A percentile compares a stretch with the other conserved stretches of the same genome.
phyloP scores from a whole-genome alignment of 1,140 invertebrate species.

The Teleopsis dalmanni region DNA sequence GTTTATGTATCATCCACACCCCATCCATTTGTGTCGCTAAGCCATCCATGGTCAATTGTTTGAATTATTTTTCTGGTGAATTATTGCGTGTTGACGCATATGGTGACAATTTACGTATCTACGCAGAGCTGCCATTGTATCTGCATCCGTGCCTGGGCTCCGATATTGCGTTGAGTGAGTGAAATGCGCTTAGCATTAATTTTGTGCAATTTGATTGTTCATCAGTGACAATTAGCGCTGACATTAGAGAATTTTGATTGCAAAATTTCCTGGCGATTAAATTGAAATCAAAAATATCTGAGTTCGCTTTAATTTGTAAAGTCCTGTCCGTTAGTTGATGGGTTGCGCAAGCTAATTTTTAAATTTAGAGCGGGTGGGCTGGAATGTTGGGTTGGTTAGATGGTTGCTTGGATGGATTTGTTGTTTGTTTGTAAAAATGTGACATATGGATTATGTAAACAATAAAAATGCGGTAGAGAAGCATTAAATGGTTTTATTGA shows the following conservation, averaged over 20 bases:
- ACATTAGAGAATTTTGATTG: constrained; percentile 35
- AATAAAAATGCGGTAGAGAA: constrained; percentile 12
- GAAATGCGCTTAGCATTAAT: constrained; percentile 17
- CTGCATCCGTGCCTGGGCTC: no score
- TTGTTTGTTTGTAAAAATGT: no score
- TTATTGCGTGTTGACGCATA: constrained; percentile 47
- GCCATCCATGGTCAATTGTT: constrained; percentile 45
- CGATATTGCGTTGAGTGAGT: no score
- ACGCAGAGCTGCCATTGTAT: not conserved
- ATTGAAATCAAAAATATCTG: constrained; percentile 36
- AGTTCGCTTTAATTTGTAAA: no score
- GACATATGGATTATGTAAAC: constrained; percentile 44
- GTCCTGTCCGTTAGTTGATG: no score
- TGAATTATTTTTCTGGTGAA: constrained; percentile 46
- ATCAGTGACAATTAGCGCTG: constrained; percentile 32
- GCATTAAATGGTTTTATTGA: not conserved
- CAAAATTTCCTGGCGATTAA: constrained; percentile 40
- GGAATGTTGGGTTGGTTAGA: no score
- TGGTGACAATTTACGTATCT: constrained; percentile 41
- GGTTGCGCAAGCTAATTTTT: no score
- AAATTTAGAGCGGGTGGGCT: no score
- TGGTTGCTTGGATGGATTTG: no score
- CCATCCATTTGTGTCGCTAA: no score
- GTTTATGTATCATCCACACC: no score
- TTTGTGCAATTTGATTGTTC: not conserved